Evolutionary conservation across 2,113 vertebrate species (phyloP), one percentile per base, ranked within the genome.

Genomic region (Elaphurus davidianus): DNA sequence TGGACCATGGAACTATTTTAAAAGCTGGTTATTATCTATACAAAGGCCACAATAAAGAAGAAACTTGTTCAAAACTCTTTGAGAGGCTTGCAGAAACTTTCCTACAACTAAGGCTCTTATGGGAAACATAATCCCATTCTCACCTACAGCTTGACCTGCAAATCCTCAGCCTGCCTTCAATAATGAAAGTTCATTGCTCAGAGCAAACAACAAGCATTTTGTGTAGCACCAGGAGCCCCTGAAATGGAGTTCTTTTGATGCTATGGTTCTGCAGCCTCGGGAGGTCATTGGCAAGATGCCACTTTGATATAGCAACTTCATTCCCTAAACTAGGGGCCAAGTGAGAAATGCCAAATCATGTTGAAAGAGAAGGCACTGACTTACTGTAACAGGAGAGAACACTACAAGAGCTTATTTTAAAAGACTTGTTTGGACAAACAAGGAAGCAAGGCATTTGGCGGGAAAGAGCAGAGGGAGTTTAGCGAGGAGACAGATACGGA

Each of bases 111-210:
- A 92, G 15, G 13, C 27, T 94, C 23, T 93, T 83, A 79, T 3
- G 47, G 81, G 59, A 96, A 97, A 90, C 85, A 59, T 76, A 94
- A 95, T 94, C 79, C 87, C 27, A 62, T 81, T 95, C 60, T 95
- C 67, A 84, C 57, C 94, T 82, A 86, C 43, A 94, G 40, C 45
- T 86, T 92, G 88, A 98, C 90, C 93, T 52, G 87, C 81, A 62
- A 78, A 93, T 86, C 94, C 79, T 97, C 85, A 78, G n/a, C 67
- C 87, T 96, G 89, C 67, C 79, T 91, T 71, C 91, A 96, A 45
- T 97, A 97, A 97, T 59, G 50, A 93, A 97, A 98, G 94, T 74
- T 91, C 91, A 91, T 52, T 93, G 90, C 88, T 83, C 78, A 59
- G 54, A 95, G 97, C 76, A 92, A 94, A 92, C 87, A 89, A n/a